Percentiles rank a stretch among this genome's conserved stretches.
Evolutionary conservation across 2,797 vertebrate genomes (phyloP).

Genomic region (Gallinago stenura): DNA sequence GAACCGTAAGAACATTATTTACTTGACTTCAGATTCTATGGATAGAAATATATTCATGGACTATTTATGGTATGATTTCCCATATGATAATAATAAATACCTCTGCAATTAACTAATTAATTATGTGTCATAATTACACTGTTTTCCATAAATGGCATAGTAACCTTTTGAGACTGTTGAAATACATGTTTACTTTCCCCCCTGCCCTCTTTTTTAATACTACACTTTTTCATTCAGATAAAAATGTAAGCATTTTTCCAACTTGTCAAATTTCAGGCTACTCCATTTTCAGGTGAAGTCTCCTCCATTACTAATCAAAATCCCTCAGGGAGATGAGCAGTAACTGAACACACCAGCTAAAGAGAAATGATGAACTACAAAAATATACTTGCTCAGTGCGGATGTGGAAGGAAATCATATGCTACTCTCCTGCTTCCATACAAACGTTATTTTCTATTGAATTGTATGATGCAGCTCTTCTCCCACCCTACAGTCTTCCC

Average conservation of each 20-base stretch:
- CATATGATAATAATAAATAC: slow-evolving; percentile 11
- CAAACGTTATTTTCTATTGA: background rate
- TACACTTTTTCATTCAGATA: background rate
- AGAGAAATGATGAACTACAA: slow-evolving; percentile 48
- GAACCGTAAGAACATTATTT: background rate
- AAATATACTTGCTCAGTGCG: background rate
- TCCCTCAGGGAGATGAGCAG: slow-evolving; percentile 31
- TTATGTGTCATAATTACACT: background rate
- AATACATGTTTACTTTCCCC: background rate
- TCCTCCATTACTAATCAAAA: slow-evolving; percentile 51
- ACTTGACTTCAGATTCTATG: background rate
- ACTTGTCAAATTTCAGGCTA: slow-evolving; percentile 34
- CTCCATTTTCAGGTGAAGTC: slow-evolving; percentile 48
- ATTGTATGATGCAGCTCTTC: background rate
- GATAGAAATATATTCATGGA: background rate
- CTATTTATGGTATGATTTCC: background rate
- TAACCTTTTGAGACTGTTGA: background rate
- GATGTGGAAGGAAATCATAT: slow-evolving; percentile 22
- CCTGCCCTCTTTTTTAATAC: background rate
- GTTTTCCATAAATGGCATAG: background rate
- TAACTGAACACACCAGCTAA: slow-evolving; percentile 29
- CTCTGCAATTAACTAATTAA: slow-evolving; percentile 14
- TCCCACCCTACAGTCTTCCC: background rate
- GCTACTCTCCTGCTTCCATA: background rate
- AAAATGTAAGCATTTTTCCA: slow-evolving; percentile 37